Evolutionary conservation across 2,797 vertebrate species (phyloP).

Genomic region (Eospalax fontanierii): DNA sequence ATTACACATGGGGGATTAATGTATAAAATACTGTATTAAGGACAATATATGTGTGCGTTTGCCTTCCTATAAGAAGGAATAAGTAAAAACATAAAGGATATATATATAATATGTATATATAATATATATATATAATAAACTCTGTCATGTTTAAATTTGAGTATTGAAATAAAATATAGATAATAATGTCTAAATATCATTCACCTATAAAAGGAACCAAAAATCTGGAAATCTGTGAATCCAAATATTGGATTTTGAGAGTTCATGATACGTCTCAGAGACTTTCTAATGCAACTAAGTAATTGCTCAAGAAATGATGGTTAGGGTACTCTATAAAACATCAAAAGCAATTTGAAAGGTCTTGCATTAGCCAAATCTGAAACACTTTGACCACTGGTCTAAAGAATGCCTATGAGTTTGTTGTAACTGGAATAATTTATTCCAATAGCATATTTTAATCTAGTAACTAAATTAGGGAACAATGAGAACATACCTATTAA

Average conservation of each 20-base stretch:
- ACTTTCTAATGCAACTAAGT: neutral
- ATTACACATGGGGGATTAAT: neutral
- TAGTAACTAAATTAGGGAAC: neutral
- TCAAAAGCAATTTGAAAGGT: neutral
- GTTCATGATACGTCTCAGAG: neutral
- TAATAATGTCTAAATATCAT: neutral
- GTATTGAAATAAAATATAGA: neutral
- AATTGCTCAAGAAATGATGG: neutral
- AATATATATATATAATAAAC: no score
- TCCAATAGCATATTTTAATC: neutral
- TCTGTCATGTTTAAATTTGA: neutral
- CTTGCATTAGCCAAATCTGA: no score
- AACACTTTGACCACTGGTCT: neutral
- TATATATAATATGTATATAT: no score
- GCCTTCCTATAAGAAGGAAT: neutral
- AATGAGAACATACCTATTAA: neutral
- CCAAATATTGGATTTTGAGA: neutral
- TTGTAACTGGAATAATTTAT: no score
- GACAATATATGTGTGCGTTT: neutral
- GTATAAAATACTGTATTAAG: neutral
- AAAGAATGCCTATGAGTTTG: no score
- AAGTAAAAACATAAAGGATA: neutral
- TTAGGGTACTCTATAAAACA: neutral
- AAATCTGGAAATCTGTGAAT: neutral
- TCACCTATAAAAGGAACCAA: no score